A percentile compares a stretch with the other conserved stretches of the same genome.
These are phyloP conservation scores for Anolis carolinensis DNA, from an alignment of 2,113 vertebrate species.

Conservation along the genomic window DNA sequence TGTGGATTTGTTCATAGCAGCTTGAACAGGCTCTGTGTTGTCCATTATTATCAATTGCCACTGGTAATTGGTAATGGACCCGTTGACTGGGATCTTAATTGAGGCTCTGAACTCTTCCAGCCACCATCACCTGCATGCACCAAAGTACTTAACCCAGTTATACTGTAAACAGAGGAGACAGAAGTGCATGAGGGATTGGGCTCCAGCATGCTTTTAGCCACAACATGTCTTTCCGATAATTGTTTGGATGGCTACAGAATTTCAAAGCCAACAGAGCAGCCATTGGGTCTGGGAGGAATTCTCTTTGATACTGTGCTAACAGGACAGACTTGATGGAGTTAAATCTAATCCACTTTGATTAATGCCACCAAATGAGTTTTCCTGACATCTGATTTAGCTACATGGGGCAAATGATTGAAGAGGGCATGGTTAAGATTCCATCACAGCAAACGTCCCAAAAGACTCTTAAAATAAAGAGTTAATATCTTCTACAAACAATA, in stretches of 20 bases:
- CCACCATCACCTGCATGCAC: slow-evolving; percentile 4
- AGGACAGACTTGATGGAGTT: slow-evolving; percentile 41
- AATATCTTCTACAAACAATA: slow-evolving; percentile 43
- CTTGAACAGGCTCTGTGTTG: neutral
- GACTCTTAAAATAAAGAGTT: slow-evolving; percentile 34
- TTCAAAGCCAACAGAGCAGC: slow-evolving; percentile 42
- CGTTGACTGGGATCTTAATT: slow-evolving; percentile 28
- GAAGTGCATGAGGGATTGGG: slow-evolving; percentile 42
- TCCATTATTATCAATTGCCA: slow-evolving; percentile 19
- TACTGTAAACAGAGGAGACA: slow-evolving; percentile 13
- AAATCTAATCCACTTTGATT: slow-evolving; percentile 65
- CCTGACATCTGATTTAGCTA: slow-evolving; percentile 53
- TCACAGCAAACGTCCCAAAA: slow-evolving; percentile 20
- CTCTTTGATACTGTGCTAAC: slow-evolving; percentile 55
- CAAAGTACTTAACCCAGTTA: slow-evolving; percentile 24
- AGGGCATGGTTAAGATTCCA: slow-evolving; percentile 52
- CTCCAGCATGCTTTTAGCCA: slow-evolving; percentile 1
- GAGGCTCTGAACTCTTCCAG: slow-evolving; percentile 8
- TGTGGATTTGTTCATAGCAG: neutral
- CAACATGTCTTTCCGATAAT: slow-evolving; percentile 16
- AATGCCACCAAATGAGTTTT: slow-evolving; percentile 64
- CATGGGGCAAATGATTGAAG: slow-evolving; percentile 42
- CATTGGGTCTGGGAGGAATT: slow-evolving; percentile 36
- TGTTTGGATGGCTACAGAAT: slow-evolving; percentile 27
- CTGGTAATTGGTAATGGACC: slow-evolving; percentile 15